Conservation (phyloP, 2,888 invertebrate species). For the Allacma fusca region DNA sequence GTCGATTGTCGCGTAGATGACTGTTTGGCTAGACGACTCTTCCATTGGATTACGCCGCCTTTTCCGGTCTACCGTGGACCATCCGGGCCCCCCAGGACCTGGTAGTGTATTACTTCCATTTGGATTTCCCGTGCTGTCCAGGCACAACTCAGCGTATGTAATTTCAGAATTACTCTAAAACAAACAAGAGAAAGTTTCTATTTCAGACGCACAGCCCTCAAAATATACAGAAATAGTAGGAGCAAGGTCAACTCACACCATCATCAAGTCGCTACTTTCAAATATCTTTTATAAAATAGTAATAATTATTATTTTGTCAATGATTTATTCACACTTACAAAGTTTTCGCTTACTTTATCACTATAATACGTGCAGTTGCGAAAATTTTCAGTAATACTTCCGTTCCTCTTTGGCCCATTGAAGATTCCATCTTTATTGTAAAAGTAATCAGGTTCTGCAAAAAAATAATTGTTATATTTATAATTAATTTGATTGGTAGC, state of each 20-base stretch:
- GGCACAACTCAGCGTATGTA: slow-evolving; percentile 72
- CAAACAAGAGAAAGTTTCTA: slow-evolving; percentile 16
- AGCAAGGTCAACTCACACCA: too few species aligned
- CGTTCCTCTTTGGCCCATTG: slow-evolving; percentile 61
- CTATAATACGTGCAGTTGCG: slow-evolving; percentile 61
- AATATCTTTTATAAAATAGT: too few species aligned
- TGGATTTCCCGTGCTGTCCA: slow-evolving; percentile 67
- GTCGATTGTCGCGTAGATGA: slow-evolving; percentile 79
- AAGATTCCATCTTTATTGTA: slow-evolving; percentile 56
- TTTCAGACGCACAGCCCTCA: too few species aligned
- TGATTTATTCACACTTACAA: background rate
- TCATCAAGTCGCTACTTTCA: too few species aligned
- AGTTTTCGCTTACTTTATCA: slow-evolving; percentile 57
- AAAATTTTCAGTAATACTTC: slow-evolving; percentile 61
- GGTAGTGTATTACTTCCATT: slow-evolving; percentile 59
- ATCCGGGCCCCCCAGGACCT: slow-evolving; percentile 48
- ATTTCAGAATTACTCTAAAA: slow-evolving; percentile 67
- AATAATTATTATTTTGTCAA: too few species aligned
- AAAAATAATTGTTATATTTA: background rate
- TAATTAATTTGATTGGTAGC: background rate
- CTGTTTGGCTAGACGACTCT: slow-evolving; percentile 71
- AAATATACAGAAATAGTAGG: too few species aligned
- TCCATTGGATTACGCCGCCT: slow-evolving; percentile 67
- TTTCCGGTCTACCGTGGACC: slow-evolving; percentile 63
- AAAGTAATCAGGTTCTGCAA: slow-evolving; percentile 59